Conservation (phyloP, 2,113 vertebrate species). For the Phalacrocorax aristotelis region DNA sequence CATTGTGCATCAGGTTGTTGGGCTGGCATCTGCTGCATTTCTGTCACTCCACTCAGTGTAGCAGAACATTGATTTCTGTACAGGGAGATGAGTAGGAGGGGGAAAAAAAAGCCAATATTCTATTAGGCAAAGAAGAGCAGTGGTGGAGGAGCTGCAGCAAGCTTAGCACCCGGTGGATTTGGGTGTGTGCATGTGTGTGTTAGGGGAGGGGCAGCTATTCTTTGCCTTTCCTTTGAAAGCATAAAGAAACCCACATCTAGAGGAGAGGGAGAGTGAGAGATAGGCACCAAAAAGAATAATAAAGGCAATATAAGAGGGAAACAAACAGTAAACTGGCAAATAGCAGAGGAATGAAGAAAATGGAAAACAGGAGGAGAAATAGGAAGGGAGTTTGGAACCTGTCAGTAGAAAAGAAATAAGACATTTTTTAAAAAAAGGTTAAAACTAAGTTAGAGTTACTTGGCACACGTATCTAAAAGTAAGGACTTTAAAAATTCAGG, state of each 20-base stretch:
- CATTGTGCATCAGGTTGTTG: background rate
- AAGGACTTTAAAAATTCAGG: background rate
- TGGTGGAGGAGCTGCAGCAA: background rate
- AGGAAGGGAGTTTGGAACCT: background rate
- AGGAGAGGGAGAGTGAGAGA: background rate
- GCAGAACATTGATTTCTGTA: constrained; percentile 70
- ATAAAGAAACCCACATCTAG: background rate
- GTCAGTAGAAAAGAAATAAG: background rate
- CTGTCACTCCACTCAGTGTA: constrained; percentile 41
- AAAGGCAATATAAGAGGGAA: background rate
- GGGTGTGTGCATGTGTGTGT: background rate
- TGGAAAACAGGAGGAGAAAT: background rate
- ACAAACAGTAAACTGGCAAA: background rate
- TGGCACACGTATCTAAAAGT: background rate
- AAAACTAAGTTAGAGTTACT: background rate
- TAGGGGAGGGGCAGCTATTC: background rate
- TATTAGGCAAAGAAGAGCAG: constrained; percentile 39
- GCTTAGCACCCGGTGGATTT: background rate
- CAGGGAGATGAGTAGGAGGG: background rate
- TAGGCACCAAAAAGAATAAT: background rate
- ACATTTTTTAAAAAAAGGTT: background rate
- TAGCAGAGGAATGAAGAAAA: background rate
- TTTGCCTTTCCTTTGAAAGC: background rate
- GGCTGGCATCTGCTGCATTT: background rate
- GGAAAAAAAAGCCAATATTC: constrained; percentile 25